Conservation (phyloP, 2,888 invertebrate species). For the Lathronympha strigana region DNA sequence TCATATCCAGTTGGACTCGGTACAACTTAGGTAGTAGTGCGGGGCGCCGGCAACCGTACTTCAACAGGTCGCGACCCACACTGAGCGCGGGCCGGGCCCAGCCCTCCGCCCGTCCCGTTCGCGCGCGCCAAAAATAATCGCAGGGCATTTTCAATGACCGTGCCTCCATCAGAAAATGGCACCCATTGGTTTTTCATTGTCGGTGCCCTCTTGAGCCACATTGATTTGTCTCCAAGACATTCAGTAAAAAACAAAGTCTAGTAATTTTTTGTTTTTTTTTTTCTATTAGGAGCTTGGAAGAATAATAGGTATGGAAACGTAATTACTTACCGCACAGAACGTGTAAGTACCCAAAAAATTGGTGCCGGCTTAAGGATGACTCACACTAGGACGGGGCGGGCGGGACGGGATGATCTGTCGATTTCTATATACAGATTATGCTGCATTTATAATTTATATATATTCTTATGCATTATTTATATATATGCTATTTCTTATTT, state of each 20-base stretch:
- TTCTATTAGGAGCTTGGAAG: not conserved
- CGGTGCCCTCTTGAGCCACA: conserved; percentile 53
- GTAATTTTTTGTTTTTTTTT: not conserved
- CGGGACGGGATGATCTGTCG: too few species aligned
- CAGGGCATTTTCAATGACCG: conserved; percentile 72
- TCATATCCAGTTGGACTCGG: conserved; percentile 19
- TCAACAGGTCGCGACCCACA: conserved; percentile 82
- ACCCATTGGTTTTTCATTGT: conserved; percentile 68
- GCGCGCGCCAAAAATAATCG: conserved; percentile 82
- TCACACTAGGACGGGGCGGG: too few species aligned
- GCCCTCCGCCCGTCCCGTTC: conserved; percentile 58
- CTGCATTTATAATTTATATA: too few species aligned
- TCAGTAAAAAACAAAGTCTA: conserved; percentile 38
- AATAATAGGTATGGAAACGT: too few species aligned
- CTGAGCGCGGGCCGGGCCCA: conserved; percentile 57
- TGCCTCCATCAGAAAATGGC: conserved; percentile 77
- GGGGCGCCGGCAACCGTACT: conserved; percentile 68
- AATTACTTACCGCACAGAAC: too few species aligned
- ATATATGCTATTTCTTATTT: too few species aligned
- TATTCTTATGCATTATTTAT: too few species aligned
- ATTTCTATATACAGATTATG: too few species aligned
- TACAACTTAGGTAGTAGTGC: conserved; percentile 33
- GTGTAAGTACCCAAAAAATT: too few species aligned
- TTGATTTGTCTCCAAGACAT: conserved; percentile 56
- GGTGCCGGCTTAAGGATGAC: too few species aligned